These are phyloP conservation scores for Indri indri DNA, from an alignment of 2,113 vertebrate species.

Conservation along the genomic window DNA sequence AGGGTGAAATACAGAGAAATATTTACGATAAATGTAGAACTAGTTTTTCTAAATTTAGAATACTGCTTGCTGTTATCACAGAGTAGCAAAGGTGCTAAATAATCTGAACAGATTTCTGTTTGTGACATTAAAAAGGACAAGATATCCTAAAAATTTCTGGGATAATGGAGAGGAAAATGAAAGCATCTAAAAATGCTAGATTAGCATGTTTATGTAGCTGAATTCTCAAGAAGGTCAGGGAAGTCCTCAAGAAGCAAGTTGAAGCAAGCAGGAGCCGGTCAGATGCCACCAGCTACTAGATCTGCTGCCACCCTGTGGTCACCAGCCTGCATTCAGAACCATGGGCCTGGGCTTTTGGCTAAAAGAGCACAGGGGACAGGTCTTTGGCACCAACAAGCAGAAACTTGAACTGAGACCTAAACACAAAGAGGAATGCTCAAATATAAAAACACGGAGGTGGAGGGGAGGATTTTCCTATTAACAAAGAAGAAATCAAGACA, in stretches of 20 bases:
- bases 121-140: neutral
- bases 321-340: neutral
- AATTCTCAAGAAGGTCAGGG: neutral
- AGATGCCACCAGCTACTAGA: fast-evolving
- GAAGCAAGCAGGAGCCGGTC: neutral
- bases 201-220: neutral
- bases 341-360: neutral
- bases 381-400: neutral
- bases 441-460: neutral
- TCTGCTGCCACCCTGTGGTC: neutral
- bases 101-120: neutral
- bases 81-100: neutral
- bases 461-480: fast-evolving
- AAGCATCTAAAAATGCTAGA: neutral
- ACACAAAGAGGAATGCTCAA: neutral
- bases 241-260: neutral
- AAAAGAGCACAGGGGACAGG: neutral
- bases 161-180: neutral
- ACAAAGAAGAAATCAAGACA: neutral
- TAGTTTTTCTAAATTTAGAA: neutral
- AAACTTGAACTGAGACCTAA: neutral
- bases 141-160: neutral
- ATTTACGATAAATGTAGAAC: neutral
- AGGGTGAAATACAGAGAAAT: neutral
- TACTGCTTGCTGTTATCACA: neutral